Evolutionary conservation across 2,888 invertebrate genomes (phyloP).

Genomic region (Apotomis turbidana): DNA sequence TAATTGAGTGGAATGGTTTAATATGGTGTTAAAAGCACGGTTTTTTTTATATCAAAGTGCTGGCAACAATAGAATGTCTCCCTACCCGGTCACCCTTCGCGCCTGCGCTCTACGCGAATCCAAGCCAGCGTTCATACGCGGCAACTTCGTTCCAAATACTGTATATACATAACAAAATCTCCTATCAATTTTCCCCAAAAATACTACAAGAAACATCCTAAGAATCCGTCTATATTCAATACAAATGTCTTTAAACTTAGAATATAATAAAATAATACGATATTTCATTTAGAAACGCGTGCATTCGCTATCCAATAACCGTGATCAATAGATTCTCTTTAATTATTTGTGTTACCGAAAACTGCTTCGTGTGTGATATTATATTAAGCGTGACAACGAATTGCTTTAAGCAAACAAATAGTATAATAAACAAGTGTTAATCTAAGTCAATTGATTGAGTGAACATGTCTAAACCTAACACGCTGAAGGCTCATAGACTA

Average conservation of each 20-base stretch:
- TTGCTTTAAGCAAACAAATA: conserved; percentile 47
- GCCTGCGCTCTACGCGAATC: conserved; percentile 75
- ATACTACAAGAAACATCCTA: conserved; percentile 68
- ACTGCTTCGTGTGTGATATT: conserved; percentile 57
- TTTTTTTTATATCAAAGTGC: conserved; percentile 64
- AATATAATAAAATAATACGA: conserved; percentile 26
- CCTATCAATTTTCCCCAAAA: conserved; percentile 66
- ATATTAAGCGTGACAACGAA: conserved; percentile 44
- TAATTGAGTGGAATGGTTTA: conserved; percentile 46
- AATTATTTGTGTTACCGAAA: conserved; percentile 78
- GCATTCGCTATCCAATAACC: conserved; percentile 53
- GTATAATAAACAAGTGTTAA: conserved; percentile 55
- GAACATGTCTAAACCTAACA: conserved; percentile 79
- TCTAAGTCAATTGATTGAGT: conserved; percentile 57
- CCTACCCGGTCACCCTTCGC: conserved; percentile 69
- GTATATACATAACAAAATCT: conserved; percentile 80
- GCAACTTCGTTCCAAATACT: conserved; percentile 76
- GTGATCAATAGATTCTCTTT: conserved; percentile 78
- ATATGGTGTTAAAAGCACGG: conserved; percentile 40
- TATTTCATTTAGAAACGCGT: conserved; percentile 43
- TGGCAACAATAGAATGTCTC: conserved; percentile 74
- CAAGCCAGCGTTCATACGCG: conserved; percentile 64
- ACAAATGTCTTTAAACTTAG: conserved; percentile 39
- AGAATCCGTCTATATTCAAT: conserved; percentile 70
- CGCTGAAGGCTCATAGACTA: conserved; percentile 78